A percentile compares a stretch with the other conserved stretches of the same genome.
phyloP scores from a whole-genome alignment of 2,888 invertebrate species.

The Aspidiotus destructor region DNA sequence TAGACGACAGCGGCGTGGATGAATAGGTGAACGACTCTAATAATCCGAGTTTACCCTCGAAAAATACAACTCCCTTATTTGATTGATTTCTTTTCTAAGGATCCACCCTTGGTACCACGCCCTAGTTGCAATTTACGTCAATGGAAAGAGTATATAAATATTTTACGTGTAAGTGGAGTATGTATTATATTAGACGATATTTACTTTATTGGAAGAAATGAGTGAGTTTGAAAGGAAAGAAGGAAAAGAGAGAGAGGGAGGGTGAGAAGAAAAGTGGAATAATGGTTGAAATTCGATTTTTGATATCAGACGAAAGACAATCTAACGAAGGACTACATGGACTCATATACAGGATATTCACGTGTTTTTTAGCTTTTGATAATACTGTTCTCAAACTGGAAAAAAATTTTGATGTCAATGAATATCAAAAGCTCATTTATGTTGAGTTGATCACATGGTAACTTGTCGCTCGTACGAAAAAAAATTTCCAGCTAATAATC shows the following conservation, averaged over 20 bases:
- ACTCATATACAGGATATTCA: no score
- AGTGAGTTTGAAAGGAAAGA: no score
- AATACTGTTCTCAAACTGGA: no score
- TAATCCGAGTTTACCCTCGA: conserved; percentile 33
- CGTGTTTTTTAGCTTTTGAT: no score
- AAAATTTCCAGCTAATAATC: no score
- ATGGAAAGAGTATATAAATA: conserved; percentile 23
- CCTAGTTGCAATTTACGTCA: conserved; percentile 31
- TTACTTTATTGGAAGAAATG: conserved; percentile 19
- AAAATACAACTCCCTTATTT: conserved; percentile 33
- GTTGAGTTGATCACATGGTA: no score
- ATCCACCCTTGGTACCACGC: conserved; percentile 32
- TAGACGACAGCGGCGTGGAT: conserved; percentile 28
- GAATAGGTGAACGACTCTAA: conserved; percentile 33
- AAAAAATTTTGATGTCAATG: no score
- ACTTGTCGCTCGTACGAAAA: no score
- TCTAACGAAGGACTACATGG: no score
- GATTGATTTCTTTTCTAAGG: conserved; percentile 32
- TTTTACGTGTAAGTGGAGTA: conserved; percentile 17
- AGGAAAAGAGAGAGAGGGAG: not conserved
- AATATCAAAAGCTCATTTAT: no score
- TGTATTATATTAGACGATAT: conserved; percentile 26
- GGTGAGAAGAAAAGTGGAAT: conserved; percentile 13
- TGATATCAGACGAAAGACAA: not conserved
- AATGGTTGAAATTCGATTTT: conserved; percentile 31